Conservation (phyloP, 2,113 vertebrate species). For the Nothoprocta perdicaria region DNA sequence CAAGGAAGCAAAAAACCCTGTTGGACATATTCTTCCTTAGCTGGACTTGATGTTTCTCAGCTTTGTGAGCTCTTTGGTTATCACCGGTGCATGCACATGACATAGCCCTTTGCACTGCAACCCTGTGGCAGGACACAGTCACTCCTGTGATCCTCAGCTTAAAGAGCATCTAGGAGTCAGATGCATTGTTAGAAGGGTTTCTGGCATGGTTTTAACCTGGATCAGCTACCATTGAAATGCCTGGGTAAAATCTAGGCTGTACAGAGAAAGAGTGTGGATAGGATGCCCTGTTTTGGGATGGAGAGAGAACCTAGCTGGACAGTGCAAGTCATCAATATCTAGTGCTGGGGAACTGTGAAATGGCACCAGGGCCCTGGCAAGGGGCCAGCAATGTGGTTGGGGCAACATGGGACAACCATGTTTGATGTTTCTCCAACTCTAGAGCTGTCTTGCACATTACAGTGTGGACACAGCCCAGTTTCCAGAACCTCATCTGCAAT, state of each 20-base stretch:
- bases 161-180: not conserved
- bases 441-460: not conserved
- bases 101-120: accelerated
- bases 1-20: not conserved
- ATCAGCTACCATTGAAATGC: too few species aligned
- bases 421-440: not conserved
- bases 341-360: not conserved
- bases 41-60: not conserved
- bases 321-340: not conserved
- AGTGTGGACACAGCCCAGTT: not conserved
- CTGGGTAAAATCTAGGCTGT: not conserved
- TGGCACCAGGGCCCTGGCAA: not conserved
- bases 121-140: too few species aligned
- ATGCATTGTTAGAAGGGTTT: not conserved
- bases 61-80: not conserved
- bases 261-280: not conserved
- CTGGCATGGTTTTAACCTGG: not conserved
- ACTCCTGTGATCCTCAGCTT: not conserved
- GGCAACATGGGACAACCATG: not conserved
- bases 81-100: not conserved
- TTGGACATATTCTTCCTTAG: not conserved
- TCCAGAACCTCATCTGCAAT: not conserved
- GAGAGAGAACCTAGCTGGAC: not conserved
- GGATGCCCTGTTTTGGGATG: accelerated
- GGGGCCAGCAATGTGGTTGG: not conserved